Evolutionary conservation across 2,888 invertebrate species (phyloP), one percentile per base, ranked within the genome.

Genomic region (Acronicta aceris): DNA sequence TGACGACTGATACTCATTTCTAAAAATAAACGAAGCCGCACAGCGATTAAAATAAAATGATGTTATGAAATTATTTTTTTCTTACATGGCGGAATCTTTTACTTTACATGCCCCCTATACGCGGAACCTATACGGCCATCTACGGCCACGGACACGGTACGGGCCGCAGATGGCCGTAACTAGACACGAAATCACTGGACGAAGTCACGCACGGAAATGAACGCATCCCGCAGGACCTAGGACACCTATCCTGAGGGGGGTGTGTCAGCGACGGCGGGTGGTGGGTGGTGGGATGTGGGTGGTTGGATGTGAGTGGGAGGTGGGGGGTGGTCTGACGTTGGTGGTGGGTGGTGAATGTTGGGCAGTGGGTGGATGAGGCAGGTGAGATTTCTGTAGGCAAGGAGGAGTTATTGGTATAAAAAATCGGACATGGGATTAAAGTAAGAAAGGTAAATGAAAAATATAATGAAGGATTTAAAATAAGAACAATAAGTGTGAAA

Each of bases 151-250:
- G 6, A 27, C 33, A 45, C 15, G 38, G 38, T 33, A 16, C 58
- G 42, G 55, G 43, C 65, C 59, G 55, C 59, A 52, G 70, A 59
- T 49, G 65, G 55, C 49, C 49, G 21, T 16, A 45, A 17, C 33
- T 27, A 38, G 15, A 47, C 46, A 56, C 54, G 48, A 36, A 38
- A 13, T 13, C 42, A 43, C 46, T 33, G 55, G 40, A 16, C 40
- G 45, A 50, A 36, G 30, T 8, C 30, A 43, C 30, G 53, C 0
- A 50, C 36, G 16, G 36, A 41, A 65, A 56, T 65, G 42, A 50
- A 12, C 43, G 49, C 27, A 49, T 12, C 17, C 15, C 4, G 8
- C 49, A 21, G 33, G 15, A 30, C 45, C 42, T 16, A 21, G 43
- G 17, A 3, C 9, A 17, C 40, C 21, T 48, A 21, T 16, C 45